Evolutionary conservation across 2,113 vertebrate species (phyloP), one percentile per base, ranked within the genome.

Genomic region (Pygathrix nemaeus): DNA sequence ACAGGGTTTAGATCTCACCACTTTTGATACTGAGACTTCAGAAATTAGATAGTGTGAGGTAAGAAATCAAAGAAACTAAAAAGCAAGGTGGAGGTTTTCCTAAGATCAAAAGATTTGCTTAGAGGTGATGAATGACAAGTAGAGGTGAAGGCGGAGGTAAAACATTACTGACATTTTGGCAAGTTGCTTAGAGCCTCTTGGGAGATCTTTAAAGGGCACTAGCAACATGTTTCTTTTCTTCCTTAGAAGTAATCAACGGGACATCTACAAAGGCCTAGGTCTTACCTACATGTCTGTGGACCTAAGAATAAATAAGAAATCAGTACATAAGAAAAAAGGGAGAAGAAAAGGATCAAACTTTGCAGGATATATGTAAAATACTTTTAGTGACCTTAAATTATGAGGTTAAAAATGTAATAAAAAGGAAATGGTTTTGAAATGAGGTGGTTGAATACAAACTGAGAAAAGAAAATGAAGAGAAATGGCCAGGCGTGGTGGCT

Each of bases 301-400:
- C 17, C 84, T 81, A 94, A 93, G 70, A 95, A 92, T 88, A 96
- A 94, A 87, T 52, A 32, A 95, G 48, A 96, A 96, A 82, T 40
- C 72, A 70, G 45, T 86, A 59, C 57, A 81, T 18, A 45, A 88
- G 38, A 76, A 48, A 90, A 93, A 93, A 94, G 38, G 64, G 72
- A 59, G 14, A 94, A 35, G 61, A 57, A 68, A 21, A 90, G 25
- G 8, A 45, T 50, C 32, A 93, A 84, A 45, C n/a, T 93, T 52
- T n/a, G 61, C 21, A 89, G 59, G 59, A 30, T 38, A 88, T 9
- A 2, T 91, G 25, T 80, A 38, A 85, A 87, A 70, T 79, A 88
- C 43, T 88, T 95, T 81, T 85, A 83, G 52, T 93, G 87, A 87
- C 66, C 40, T 92, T 32, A 91, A 97, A 88, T 93, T 95, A 94